Base-by-base conservation (phyloP, 1,140 invertebrate species). In the Brachionus asplanchnoidis region DNA sequence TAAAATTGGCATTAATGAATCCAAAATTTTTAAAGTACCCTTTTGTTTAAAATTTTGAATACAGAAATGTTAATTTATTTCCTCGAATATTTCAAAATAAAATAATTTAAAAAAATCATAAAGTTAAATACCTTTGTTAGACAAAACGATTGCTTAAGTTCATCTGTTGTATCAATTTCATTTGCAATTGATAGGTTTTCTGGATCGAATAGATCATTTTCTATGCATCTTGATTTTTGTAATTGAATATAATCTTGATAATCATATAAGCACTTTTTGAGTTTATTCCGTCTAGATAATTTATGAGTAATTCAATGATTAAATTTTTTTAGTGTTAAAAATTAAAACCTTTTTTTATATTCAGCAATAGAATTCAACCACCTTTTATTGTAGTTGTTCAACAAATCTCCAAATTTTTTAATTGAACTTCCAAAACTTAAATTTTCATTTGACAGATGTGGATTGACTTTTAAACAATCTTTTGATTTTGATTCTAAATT, bases 241-340 rank as follows among this genome's bases (percentile, higher is more conserved):
- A 26, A 20, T n/a, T 50, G 42, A 50, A 77, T 50, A 17, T 77
- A 77, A 26, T 77, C 42, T n/a, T 77, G 73, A 53, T 50, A 77
- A 20, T 32, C 20, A 46, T 77, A 23, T 26, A 77, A 28, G 26
- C 44, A 50, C 17, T 77, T 50, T 77, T 77, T 77, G 14, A 77
- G 46, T 1, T 50, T 46, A 23, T 50, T 77, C 23, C 73, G 6
- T 14, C 73, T 77, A 28, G 26, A 28, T 50, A 7, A 70, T n/a
- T 36, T 5, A 36, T 36, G 6, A 36, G 3, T 36, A 6, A 36
- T 36, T 36, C 5, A 7, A n/a, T 65, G 0, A 20, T 11, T 50
- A 50, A 50, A 50, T 2, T 14, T 14, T 1, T 50, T 14, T n/a
- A n/a, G 17, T 8, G 6, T 73, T 17, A 73, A 40, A 40, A 73